Evolutionary conservation across 2,888 invertebrate species (phyloP).

Genomic region (Zaprionus obscuricornis): DNA sequence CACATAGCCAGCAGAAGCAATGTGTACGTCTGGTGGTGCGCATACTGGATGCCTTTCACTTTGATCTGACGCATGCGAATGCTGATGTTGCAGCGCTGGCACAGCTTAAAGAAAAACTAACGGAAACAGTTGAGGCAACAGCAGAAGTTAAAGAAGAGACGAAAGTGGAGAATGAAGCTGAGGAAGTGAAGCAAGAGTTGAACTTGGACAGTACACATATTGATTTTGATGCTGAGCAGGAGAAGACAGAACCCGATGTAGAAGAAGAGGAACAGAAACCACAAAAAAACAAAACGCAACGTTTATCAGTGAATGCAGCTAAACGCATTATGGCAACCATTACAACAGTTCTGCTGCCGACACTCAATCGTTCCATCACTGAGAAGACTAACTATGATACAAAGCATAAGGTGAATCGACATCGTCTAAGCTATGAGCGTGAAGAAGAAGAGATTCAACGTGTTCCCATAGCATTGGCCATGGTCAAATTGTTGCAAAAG

Average conservation of each 20-base stretch:
- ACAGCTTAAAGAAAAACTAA: constrained; percentile 64
- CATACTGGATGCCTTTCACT: constrained; percentile 96
- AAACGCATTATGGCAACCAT: constrained; percentile 90
- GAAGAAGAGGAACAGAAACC: constrained; percentile 18
- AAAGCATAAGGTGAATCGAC: constrained; percentile 91
- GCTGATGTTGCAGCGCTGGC: constrained; percentile 58
- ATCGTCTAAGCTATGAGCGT: constrained; percentile 87
- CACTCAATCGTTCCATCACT: constrained; percentile 89
- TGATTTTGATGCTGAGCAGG: constrained; percentile 35
- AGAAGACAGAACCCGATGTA: constrained; percentile 14
- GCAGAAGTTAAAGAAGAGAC: constrained; percentile 54
- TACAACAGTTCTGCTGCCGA: constrained; percentile 89
- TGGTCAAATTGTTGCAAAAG: constrained; percentile 95
- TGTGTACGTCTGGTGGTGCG: constrained; percentile 90
- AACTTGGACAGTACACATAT: constrained; percentile 17
- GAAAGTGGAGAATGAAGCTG: constrained; percentile 80
- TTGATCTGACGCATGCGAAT: constrained; percentile 89
- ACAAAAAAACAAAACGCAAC: constrained; percentile 62
- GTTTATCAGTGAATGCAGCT: too few species aligned
- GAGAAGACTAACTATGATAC: constrained; percentile 89
- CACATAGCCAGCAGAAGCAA: constrained; percentile 92
- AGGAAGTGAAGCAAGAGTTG: constrained; percentile 24
- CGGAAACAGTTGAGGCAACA: constrained; percentile 63
- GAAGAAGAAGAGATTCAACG: constrained; percentile 95
- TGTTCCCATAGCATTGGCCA: constrained; percentile 95